Percentiles rank a stretch among this genome's conserved stretches.
phyloP scores from a whole-genome alignment of 2,113 vertebrate species.

The Cottus gobio region DNA sequence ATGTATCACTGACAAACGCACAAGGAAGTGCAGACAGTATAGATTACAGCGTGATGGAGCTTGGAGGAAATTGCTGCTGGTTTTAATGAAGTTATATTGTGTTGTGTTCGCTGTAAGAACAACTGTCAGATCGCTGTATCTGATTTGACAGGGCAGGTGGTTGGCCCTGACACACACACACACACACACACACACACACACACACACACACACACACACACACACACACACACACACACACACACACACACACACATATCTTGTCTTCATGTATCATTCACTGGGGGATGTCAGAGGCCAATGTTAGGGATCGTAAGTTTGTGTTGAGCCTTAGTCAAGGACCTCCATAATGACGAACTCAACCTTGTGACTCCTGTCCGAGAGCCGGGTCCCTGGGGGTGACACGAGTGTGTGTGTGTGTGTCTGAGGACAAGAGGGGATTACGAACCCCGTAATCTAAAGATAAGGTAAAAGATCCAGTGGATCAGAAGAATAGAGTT shows the following conservation, averaged over 20 bases:
- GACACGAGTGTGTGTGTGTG: constrained; percentile 25
- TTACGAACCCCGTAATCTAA: constrained; percentile 46
- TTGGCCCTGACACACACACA: constrained; percentile 32
- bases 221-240: constrained; percentile 38
- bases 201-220: constrained; percentile 34
- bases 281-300: constrained; percentile 58
- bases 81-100: constrained; percentile 44
- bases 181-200: constrained; percentile 43
- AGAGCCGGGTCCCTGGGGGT: constrained; percentile 65
- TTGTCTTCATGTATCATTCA: constrained; percentile 66
- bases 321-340: constrained; percentile 74
- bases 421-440: constrained; percentile 1
- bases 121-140: constrained; percentile 32
- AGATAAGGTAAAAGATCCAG: constrained; percentile 41
- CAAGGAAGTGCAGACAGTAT: constrained; percentile 31
- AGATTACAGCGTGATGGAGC: constrained; percentile 54
- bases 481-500: constrained; percentile 36
- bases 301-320: constrained; percentile 68
- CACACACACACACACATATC: constrained; percentile 38
- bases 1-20: constrained; percentile 62
- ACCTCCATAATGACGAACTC: constrained; percentile 78
- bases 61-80: constrained; percentile 24
- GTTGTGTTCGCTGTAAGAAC: constrained; percentile 30
- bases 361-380: constrained; percentile 80
- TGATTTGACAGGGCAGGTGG: constrained; percentile 47